Base-by-base conservation (phyloP, 2,797 vertebrate genomes). In the Neoniphon sammara region DNA sequence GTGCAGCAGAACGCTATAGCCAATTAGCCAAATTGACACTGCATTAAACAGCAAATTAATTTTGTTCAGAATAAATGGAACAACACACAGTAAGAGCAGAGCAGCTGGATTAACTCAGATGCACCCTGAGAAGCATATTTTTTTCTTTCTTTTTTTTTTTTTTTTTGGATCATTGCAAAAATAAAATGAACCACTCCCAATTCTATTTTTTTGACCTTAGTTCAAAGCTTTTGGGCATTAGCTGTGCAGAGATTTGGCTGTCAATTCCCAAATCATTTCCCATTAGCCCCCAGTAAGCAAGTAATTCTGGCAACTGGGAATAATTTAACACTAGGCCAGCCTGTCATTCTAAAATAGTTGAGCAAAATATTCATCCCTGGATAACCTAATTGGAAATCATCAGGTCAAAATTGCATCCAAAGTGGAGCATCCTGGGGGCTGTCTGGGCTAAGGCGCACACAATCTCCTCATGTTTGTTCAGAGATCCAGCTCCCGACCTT, bases 321-420 rank as follows among this genome's bases (percentile, higher is more conserved):
- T 79, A 82, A 85, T n/a, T 49, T 49, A 2, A 18, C 7, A 47
- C 44, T 49, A 56, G 57, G 64, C 3, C 59, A 74, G 76, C 55
- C 63, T 66, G 75, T 69, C 77, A 73, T 71, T 68, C 75, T 36
- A 78, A 85, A 80, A 62, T 64, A 18, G 64, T 64, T 64, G 57
- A 84, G 52, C 78, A 63, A 77, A 84, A 80, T 62, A 64, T 77
- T 87, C 65, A 90, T 90, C 88, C 71, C 57, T 62, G 67, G 53
- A 68, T 81, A 81, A 88, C 86, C 90, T 73, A 81, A 53, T 83
- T 89, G 70, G 76, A 85, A 85, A 88, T 78, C 70, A 81, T 77
- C 60, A 75, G 71, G 73, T 85, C 72, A 83, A 73, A 86, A 81
- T 31, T 52, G 71, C 73, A 77, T 78, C 81, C 76, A 71, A 75